Conservation (phyloP, 2,797 vertebrate species). For the Masticophis lateralis region DNA sequence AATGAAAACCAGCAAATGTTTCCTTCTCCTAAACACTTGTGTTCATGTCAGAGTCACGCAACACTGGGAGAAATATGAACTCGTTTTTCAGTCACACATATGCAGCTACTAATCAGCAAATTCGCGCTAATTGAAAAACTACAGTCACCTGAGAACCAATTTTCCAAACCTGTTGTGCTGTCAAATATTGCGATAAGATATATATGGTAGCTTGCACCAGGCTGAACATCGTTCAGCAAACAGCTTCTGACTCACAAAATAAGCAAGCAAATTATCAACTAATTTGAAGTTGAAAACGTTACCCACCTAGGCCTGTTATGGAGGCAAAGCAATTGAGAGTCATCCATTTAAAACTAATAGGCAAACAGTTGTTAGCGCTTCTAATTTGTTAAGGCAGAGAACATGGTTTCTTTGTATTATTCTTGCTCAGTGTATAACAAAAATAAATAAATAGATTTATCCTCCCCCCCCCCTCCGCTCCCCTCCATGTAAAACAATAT, state of each 20-base stretch:
- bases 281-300: constrained; percentile 62
- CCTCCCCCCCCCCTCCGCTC: constrained; percentile 8
- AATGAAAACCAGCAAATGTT: not conserved
- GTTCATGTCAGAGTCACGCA: constrained; percentile 27
- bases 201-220: constrained; percentile 45
- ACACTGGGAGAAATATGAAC: constrained; percentile 33
- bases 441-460: constrained; percentile 45
- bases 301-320: constrained; percentile 52
- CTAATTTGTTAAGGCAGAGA: constrained; percentile 38
- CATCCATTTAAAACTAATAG: constrained; percentile 67
- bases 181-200: constrained; percentile 66
- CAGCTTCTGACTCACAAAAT: constrained; percentile 66
- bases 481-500: not conserved
- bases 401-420: constrained; percentile 40
- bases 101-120: constrained; percentile 63
- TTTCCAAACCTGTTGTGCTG: constrained; percentile 55
- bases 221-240: constrained; percentile 65
- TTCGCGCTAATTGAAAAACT: constrained; percentile 59
- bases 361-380: constrained; percentile 51
- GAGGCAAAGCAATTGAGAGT: constrained; percentile 55
- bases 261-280: constrained; percentile 54
- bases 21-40: constrained; percentile 33
- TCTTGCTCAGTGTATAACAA: constrained; percentile 46
- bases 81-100: constrained; percentile 53
- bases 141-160: constrained; percentile 57